phyloP scores from a whole-genome alignment of 2,113 vertebrate genomes.

The Callithrix jacchus region DNA sequence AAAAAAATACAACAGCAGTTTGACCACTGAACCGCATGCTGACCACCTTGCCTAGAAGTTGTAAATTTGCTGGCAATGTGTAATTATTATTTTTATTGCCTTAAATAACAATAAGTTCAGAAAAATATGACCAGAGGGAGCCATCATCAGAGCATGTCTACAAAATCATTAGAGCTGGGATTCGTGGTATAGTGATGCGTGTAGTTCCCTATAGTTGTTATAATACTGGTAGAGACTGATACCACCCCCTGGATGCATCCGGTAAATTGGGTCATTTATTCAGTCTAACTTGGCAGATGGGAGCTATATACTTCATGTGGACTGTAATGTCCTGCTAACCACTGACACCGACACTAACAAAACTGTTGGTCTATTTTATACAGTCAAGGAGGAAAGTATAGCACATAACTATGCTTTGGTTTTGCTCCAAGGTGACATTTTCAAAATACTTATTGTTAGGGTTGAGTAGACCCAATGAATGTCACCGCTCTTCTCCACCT shows the following conservation, averaged over 20 bases:
- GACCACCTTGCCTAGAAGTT: constrained; percentile 28
- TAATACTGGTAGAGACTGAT: not conserved
- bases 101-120: constrained; percentile 15
- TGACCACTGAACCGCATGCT: not conserved
- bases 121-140: constrained; percentile 54
- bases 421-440: not conserved
- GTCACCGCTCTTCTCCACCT: not conserved
- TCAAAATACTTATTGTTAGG: not conserved
- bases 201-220: not conserved
- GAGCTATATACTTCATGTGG: not conserved
- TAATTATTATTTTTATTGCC: constrained; percentile 65
- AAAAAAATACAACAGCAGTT: not conserved
- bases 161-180: not conserved
- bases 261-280: constrained; percentile 8
- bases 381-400: not conserved
- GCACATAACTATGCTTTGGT: not conserved
- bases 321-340: not conserved
- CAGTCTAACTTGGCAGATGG: not conserved
- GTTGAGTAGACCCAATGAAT: not conserved
- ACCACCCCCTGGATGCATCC: too few relatives aligned
- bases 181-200: not conserved
- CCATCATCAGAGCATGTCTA: not conserved
- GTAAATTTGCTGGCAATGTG: constrained; percentile 10
- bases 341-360: not conserved
- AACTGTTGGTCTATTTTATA: not conserved